Conservation (phyloP, 2,797 vertebrate species). For the Enteromius thamalakanensis region DNA sequence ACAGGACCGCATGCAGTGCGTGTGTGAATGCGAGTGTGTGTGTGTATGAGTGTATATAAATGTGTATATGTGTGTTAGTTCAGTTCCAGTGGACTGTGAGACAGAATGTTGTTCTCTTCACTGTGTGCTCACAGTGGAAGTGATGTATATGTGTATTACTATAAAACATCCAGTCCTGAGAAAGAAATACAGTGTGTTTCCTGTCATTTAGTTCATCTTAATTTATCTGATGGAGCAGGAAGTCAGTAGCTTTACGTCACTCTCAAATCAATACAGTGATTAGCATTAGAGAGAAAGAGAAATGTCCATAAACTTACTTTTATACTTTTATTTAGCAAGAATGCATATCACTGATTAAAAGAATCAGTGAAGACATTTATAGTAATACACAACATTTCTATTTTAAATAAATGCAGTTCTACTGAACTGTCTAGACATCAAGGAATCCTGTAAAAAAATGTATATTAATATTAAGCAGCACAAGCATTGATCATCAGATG, state of each 20-base stretch:
- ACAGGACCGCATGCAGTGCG: conserved; percentile 52
- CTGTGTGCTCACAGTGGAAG: conserved; percentile 79
- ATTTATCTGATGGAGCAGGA: neutral
- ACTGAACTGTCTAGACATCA: neutral
- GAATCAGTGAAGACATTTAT: neutral
- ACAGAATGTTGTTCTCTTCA: conserved; percentile 64
- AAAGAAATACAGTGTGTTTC: conserved; percentile 50
- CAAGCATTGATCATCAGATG: neutral
- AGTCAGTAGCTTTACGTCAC: conserved; percentile 8
- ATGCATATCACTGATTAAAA: neutral
- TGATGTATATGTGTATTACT: conserved; percentile 78
- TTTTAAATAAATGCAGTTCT: neutral
- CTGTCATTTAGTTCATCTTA: neutral
- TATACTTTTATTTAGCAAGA: neutral
- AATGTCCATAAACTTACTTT: too few relatives aligned
- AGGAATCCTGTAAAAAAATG: neutral
- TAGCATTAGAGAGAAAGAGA: conserved; percentile 25
- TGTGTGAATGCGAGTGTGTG: conserved; percentile 47
- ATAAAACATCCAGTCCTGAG: conserved; percentile 78
- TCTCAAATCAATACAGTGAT: conserved; percentile 12
- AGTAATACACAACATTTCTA: neutral
- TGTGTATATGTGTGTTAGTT: conserved; percentile 35
- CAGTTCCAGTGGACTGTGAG: conserved; percentile 44
- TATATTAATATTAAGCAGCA: neutral
- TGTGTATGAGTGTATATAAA: neutral